Conservation (phyloP, 2,888 invertebrate genomes). For the Ochropacha duplaris region DNA sequence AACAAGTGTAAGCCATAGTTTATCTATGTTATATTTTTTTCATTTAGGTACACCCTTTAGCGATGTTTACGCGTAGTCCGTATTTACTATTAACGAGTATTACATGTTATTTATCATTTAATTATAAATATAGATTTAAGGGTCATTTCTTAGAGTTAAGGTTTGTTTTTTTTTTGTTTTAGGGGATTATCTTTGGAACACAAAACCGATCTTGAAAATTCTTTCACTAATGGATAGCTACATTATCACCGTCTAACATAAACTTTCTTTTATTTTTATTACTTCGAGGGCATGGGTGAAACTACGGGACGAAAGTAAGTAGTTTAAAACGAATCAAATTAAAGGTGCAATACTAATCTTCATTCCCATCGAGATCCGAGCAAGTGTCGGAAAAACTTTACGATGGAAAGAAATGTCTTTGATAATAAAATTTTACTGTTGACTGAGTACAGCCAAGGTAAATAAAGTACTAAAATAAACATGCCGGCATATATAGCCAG, state of each 20-base stretch:
- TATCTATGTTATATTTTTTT: conserved; percentile 43
- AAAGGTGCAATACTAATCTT: background rate
- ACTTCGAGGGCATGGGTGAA: too few relatives aligned
- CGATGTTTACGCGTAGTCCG: conserved; percentile 7
- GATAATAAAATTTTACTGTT: conserved; percentile 35
- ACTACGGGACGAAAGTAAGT: too few relatives aligned
- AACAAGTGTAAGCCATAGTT: conserved; percentile 48
- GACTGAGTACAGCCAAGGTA: conserved; percentile 21
- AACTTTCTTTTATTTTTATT: too few relatives aligned
- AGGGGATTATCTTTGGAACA: too few relatives aligned
- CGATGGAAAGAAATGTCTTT: conserved; percentile 30
- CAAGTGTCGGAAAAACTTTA: background rate
- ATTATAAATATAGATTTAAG: too few relatives aligned
- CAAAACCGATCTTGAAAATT: too few relatives aligned
- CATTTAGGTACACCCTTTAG: conserved; percentile 31
- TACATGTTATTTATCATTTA: background rate
- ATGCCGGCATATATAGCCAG: conserved; percentile 19
- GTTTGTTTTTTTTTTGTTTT: too few relatives aligned
- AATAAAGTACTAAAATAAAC: conserved; percentile 33
- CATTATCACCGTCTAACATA: too few relatives aligned
- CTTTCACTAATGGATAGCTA: too few relatives aligned
- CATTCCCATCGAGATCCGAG: background rate
- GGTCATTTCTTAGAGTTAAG: too few relatives aligned
- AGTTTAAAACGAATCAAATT: background rate
- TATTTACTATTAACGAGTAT: background rate